Percentiles rank a stretch among this genome's conserved stretches.
phyloP scores from a whole-genome alignment of 2,797 vertebrate genomes.

The Peromyscus attwateri region DNA sequence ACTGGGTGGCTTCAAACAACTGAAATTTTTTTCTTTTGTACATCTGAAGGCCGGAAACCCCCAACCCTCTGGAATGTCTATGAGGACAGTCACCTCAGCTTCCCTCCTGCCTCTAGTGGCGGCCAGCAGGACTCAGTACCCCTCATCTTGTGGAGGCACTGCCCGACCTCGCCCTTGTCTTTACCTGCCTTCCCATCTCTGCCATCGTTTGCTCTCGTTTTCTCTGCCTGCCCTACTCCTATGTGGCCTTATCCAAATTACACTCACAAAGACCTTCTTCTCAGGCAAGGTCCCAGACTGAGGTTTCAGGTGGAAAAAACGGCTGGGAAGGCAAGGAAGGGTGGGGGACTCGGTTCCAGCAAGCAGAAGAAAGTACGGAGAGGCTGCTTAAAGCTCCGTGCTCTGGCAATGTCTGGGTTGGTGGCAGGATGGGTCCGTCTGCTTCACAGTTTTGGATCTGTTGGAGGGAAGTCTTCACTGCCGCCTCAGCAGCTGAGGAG shows the following conservation, averaged over 20 bases:
- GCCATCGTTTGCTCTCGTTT: background rate
- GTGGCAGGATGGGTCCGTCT: background rate
- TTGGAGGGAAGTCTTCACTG: background rate
- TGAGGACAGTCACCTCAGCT: background rate
- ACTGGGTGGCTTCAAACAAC: background rate
- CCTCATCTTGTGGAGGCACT: no score
- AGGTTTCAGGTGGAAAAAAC: background rate
- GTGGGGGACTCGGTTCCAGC: no score
- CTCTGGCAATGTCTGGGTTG: background rate
- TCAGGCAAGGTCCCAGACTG: background rate
- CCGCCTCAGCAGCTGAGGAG: background rate
- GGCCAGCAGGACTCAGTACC: background rate
- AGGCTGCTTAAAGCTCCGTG: fast-evolving
- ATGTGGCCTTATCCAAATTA: background rate
- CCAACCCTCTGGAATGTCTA: background rate
- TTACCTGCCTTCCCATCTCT: background rate
- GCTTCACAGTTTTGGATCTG: no score
- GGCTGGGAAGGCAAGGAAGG: background rate
- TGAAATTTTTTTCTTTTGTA: background rate
- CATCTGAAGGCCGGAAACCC: background rate
- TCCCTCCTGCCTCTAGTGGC: background rate
- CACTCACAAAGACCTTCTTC: background rate
- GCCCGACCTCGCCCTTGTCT: fast-evolving
- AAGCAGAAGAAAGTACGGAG: background rate
- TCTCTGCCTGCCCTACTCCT: background rate